Base-by-base conservation (phyloP, 2,797 vertebrate genomes). In the Tachyglossus aculeatus region DNA sequence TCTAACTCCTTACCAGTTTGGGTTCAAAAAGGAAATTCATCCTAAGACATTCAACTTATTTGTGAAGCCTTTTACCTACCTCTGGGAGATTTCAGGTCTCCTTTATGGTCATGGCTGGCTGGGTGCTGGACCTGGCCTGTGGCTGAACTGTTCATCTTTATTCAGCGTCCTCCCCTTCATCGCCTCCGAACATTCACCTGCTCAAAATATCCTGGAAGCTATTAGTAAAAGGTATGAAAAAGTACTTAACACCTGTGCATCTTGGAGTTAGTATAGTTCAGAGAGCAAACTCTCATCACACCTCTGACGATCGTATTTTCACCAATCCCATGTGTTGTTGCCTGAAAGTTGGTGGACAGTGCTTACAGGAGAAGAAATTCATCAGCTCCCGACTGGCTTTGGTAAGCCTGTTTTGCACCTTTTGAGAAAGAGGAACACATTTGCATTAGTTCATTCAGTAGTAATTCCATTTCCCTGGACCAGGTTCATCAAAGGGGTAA, bases 401-500 rank as follows among this genome's bases (percentile, higher is more conserved):
- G 52, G 54, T 50, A 64, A 67, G 66, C 48, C 29, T 73, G 31
- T 57, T 74, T 81, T 77, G 21, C 25, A 32, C 21, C 18, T 65
- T 66, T 69, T 74, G 50, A 9, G 47, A 67, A 69, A 36, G 38
- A 73, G 10, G 32, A 25, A 43, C 27, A 39, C 21, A 55, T 66
- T 18, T 67, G 18, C 21, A 40, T 61, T 57, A 16, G 25, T 68
- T 71, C 47, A 36, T 67, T 82, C 60, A 71, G 14, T 21, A 60
- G 9, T 55, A 69, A 61, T 73, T 74, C 27, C 53, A 47, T 73
- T 79, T 71, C 60, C 48, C 51, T 41, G 33, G 62, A 53, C 34
- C 18, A 73, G 56, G 73, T 80, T 87, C 68, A 78, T 51, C 41
- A 56, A 69, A 80, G 63, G 50, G 59, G 40, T 76, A 64, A 73